Percentiles rank a stretch among this genome's conserved stretches.
Evolutionary conservation across 1,140 invertebrate species (phyloP).

Genomic region (Lepidurus arcticus): DNA sequence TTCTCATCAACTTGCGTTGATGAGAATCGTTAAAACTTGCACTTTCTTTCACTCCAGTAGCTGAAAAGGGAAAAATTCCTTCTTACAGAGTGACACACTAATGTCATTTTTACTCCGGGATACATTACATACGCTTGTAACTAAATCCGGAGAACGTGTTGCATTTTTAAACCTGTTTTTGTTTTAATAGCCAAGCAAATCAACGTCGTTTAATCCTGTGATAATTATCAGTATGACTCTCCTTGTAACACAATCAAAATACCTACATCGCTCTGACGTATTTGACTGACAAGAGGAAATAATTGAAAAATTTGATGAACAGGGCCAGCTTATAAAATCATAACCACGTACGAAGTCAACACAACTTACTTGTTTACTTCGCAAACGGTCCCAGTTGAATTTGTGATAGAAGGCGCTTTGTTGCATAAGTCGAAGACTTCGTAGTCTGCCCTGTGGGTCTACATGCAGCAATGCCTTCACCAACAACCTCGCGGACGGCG

Average conservation of each 20-base stretch:
- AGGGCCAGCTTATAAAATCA: background rate
- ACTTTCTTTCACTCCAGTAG: no score
- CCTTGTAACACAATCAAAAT: no score
- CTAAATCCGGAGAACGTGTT: no score
- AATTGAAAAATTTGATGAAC: background rate
- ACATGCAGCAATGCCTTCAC: conserved; percentile 45
- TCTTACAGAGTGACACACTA: no score
- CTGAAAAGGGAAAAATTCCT: no score
- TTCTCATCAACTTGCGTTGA: no score
- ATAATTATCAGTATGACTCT: no score
- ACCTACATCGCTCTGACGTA: no score
- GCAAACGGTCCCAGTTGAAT: conserved; percentile 47
- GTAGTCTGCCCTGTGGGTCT: conserved; percentile 45
- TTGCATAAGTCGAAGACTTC: conserved; percentile 46
- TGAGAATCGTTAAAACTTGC: no score
- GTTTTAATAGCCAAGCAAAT: background rate
- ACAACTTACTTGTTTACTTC: conserved; percentile 42
- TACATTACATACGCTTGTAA: background rate
- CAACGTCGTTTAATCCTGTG: no score
- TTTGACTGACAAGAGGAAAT: background rate
- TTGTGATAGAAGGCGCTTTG: conserved; percentile 49
- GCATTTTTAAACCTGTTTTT: background rate
- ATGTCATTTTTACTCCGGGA: background rate
- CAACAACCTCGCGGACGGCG: conserved; percentile 44
- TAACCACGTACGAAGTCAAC: background rate